Evolutionary conservation across 2,113 vertebrate species (phyloP).

Genomic region (Microcebus jonahi): DNA sequence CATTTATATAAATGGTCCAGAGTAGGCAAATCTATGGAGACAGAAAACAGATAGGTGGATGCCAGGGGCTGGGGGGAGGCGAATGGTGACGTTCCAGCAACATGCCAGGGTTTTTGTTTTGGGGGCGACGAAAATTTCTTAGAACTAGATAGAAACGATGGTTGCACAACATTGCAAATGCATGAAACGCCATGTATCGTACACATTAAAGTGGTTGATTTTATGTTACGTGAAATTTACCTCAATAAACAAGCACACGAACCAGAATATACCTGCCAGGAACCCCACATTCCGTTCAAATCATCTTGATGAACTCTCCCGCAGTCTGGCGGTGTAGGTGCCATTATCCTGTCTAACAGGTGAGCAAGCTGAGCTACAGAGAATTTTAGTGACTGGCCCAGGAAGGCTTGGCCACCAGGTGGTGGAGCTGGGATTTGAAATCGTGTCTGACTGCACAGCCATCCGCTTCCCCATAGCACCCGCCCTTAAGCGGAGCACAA

Average conservation of each 20-base stretch:
- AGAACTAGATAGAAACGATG: not conserved
- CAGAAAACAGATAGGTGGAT: too few relatives aligned
- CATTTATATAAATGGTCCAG: too few relatives aligned
- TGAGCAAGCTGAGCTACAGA: not conserved
- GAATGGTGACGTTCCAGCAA: not conserved
- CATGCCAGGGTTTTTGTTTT: not conserved
- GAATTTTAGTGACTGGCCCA: not conserved
- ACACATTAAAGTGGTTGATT: not conserved
- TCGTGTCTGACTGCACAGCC: not conserved
- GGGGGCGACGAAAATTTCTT: not conserved
- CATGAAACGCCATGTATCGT: not conserved
- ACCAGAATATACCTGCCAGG: not conserved
- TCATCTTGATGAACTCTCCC: not conserved
- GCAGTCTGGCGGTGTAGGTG: accelerated
- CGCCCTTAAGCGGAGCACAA: not conserved
- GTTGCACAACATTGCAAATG: not conserved
- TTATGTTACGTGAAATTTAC: not conserved
- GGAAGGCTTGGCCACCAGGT: not conserved
- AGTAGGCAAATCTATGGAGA: too few relatives aligned
- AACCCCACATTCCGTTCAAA: not conserved
- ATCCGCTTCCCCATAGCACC: not conserved
- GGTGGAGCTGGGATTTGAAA: not conserved
- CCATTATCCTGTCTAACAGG: not conserved
- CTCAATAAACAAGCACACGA: not conserved
- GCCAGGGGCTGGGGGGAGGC: too few relatives aligned